Evolutionary conservation across 2,797 vertebrate genomes (phyloP), one percentile per base, ranked within the genome.

Genomic region (Pampus argenteus): DNA sequence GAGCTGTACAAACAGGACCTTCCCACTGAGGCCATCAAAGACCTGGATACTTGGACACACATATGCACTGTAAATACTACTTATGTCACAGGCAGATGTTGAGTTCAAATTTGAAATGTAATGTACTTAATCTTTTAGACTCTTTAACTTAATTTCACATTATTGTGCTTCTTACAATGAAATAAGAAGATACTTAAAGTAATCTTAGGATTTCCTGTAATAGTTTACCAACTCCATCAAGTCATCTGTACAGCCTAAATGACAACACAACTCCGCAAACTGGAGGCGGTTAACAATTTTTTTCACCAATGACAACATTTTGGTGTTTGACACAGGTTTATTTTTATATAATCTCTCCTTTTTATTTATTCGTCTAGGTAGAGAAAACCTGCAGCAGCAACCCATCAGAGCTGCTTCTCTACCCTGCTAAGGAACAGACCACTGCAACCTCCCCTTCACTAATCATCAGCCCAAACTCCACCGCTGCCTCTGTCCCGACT

Each of bases 1-100:
- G 97, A 98, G 67, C 93, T 95, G 20, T 98, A 96, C 86, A 94
- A 96, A 81, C 96, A 98, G 88, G 96, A 99, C 20, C 93, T 99
- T 28, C 95, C 95, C 68, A 86, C 90, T 44, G 93, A 95, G 77
- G 92, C 96, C 70, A 89, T 98, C 50, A 91, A 81, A 78, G 96
- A 98, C 34, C 93, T 98, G 89, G 95, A 97, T 87, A 93, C 93
- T 54, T 99, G 98, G 98, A 96, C 95, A 52, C 96, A 98, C 71
- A 91, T 99, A 86, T 99, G 98, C 89, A 95, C 93, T 74, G 98
- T 99, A 94, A 49, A 96, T 74, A 40, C 14, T 22, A 1, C 8
- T 50, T 22, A 0, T 71, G 14, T 23, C 51, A 11, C n/a, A n/a
- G n/a, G n/a, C n/a, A n/a, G n/a, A n/a, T n/a, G n/a, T n/a, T n/a